Base-by-base conservation (phyloP, 1,140 invertebrate genomes). In the Camponotus vicinus region DNA sequence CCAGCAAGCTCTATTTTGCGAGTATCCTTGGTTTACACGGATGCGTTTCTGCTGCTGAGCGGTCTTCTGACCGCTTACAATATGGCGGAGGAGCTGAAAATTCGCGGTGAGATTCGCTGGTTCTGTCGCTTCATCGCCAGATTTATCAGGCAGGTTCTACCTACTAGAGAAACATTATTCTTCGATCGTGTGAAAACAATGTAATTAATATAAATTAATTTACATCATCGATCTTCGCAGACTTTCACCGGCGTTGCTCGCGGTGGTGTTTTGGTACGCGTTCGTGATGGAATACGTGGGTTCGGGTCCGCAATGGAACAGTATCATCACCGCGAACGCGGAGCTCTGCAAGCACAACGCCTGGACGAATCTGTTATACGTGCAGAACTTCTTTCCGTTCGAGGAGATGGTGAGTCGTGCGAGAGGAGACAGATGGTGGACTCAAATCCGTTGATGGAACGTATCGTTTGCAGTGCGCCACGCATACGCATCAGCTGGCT, bases 401-500 rank as follows among this genome's bases (percentile, higher is more conserved):
- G 96, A 97, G 92, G 96, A 97, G 75, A 97, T 97, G 96, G 97
- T 97, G 93, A 82, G 86, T 85, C 4, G 42, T 37, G 42, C 11
- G 37, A 55, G 42, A 45, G 49, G 15, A 52, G 4, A 52, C 13
- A 52, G 49, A 52, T 3, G 4, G 3, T 18, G 15, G 3, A 1
- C 8, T 66, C 7, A 8, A 42, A 34, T 70, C 42, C 27, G 42
- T 69, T 34, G 80, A 52, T 91, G 27, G 18, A 37, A 76, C 21
- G 34, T 18, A 57, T 86, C 13, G 75, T 85, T 92, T 95, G 59
- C 93, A 97, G 97, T 97, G 97, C 89, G 96, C 96, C 15, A 96
- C 97, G 6, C 96, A 97, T 89, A 97, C 96, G 1, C 96, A 97
- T 91, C 97, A 97, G 87, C 92, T 98, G 63, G 97, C 98, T 1